phyloP scores from a whole-genome alignment of 2,797 vertebrate species.

The Sylvilagus floridanus region DNA sequence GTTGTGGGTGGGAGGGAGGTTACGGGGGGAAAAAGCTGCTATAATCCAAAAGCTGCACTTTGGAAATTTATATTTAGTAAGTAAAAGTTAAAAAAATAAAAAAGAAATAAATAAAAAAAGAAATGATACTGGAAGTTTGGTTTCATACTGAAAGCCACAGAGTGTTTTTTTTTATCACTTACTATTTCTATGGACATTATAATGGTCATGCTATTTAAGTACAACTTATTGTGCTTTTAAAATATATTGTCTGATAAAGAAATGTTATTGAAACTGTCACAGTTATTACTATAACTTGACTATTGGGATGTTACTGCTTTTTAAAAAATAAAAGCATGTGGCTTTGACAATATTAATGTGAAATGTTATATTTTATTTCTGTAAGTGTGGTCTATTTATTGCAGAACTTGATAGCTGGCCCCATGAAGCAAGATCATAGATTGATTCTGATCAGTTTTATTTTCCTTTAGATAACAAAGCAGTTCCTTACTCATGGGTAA shows the following conservation, averaged over 20 bases:
- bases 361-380: neutral
- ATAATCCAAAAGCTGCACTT: too few relatives aligned
- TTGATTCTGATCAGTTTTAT: neutral
- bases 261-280: neutral
- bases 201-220: neutral
- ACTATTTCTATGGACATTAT: neutral
- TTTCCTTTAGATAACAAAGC: neutral
- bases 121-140: neutral
- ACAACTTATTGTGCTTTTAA: neutral
- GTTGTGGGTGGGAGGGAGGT: too few relatives aligned
- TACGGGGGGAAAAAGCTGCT: too few relatives aligned
- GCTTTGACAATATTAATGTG: neutral
- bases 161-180: neutral
- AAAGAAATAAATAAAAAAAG: too few relatives aligned
- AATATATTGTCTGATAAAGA: neutral
- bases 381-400: neutral
- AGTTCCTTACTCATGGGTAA: neutral
- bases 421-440: neutral
- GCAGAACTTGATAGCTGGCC: neutral
- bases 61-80: too few relatives aligned
- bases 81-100: too few relatives aligned
- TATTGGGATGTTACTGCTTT: neutral
- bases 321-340: neutral
- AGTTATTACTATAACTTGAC: neutral
- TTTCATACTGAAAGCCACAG: neutral